Evolutionary conservation across 2,113 vertebrate genomes (phyloP).

Genomic region (Collichthys lucidus): DNA sequence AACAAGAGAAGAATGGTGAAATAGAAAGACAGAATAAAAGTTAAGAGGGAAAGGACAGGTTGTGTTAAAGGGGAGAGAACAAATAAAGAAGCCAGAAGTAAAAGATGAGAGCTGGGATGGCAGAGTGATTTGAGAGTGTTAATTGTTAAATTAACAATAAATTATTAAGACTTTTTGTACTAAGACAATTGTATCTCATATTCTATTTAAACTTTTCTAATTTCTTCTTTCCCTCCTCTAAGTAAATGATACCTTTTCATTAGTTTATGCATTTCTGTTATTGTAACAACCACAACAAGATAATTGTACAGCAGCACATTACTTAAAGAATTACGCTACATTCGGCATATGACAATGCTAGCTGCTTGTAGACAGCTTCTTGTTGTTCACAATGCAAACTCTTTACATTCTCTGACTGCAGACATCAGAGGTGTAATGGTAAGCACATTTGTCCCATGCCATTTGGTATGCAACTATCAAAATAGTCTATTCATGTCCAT

Average conservation of each 20-base stretch:
- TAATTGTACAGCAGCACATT: not conserved
- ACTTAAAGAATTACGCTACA: not conserved
- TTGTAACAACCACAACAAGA: not conserved
- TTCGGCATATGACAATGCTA: not conserved
- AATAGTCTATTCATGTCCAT: too few relatives aligned
- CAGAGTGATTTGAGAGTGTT: slow-evolving; percentile 10
- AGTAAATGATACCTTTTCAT: slow-evolving; percentile 7
- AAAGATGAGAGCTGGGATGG: slow-evolving; percentile 39
- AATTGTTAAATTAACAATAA: slow-evolving; percentile 39
- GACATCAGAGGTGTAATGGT: not conserved
- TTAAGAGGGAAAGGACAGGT: not conserved
- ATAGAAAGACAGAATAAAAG: not conserved
- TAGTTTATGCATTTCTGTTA: not conserved
- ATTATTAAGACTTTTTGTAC: slow-evolving; percentile 29
- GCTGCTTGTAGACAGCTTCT: not conserved
- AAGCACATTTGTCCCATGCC: too few relatives aligned
- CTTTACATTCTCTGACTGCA: not conserved
- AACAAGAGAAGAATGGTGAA: not conserved
- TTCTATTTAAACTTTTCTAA: slow-evolving; percentile 25
- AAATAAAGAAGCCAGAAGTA: slow-evolving; percentile 29
- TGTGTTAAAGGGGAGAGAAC: slow-evolving; percentile 15
- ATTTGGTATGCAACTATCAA: too few relatives aligned
- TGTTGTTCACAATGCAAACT: not conserved
- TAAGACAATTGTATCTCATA: slow-evolving; percentile 17
- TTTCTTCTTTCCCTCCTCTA: not conserved